Conservation (phyloP, 2,888 invertebrate genomes). For the Lochmaea crataegi region DNA sequence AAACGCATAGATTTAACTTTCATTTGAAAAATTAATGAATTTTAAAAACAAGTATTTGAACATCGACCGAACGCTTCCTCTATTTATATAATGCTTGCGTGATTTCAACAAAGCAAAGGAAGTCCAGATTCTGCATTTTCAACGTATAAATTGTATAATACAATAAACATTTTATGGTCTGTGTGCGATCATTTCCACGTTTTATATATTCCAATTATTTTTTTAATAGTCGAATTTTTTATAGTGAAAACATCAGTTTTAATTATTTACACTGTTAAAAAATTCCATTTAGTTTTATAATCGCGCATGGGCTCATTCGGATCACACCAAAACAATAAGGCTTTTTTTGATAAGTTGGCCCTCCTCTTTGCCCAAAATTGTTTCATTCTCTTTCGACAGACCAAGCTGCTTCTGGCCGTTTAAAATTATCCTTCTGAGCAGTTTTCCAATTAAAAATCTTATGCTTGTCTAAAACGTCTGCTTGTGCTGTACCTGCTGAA, state of each 20-base stretch:
- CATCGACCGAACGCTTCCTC: slow-evolving; percentile 55
- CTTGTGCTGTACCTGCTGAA: no score
- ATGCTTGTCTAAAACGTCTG: no score
- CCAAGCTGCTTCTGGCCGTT: no score
- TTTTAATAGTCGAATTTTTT: slow-evolving; percentile 35
- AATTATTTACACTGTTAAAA: slow-evolving; percentile 19
- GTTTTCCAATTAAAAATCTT: no score
- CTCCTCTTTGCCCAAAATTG: no score
- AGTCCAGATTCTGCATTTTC: slow-evolving; percentile 50
- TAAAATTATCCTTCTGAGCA: no score
- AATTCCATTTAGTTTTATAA: background rate
- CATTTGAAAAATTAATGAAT: slow-evolving; percentile 42
- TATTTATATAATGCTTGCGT: slow-evolving; percentile 58
- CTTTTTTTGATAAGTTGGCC: no score
- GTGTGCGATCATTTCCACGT: slow-evolving; percentile 41
- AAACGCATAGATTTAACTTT: slow-evolving; percentile 32
- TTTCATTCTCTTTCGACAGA: no score
- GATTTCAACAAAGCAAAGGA: slow-evolving; percentile 57
- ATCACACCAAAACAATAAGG: no score
- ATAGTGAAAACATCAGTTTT: slow-evolving; percentile 25
- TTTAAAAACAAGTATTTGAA: slow-evolving; percentile 54
- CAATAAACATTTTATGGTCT: slow-evolving; percentile 47
- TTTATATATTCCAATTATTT: slow-evolving; percentile 38
- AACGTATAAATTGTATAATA: slow-evolving; percentile 46
- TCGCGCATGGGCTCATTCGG: background rate